Base-by-base conservation (phyloP, 2,113 vertebrate species). In the Eurystomus gularis region DNA sequence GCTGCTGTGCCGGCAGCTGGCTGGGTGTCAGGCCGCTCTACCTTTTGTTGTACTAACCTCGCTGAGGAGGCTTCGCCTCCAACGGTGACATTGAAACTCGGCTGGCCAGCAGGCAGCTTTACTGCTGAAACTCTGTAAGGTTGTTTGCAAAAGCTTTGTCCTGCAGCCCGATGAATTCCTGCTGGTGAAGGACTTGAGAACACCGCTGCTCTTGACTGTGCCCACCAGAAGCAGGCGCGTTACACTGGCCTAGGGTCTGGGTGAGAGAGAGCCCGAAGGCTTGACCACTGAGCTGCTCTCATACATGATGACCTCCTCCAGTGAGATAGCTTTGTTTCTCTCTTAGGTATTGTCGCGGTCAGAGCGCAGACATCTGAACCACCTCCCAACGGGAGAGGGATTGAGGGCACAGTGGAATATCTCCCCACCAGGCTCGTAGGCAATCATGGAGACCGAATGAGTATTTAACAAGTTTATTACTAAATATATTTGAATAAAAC, bases 211-310 rank as follows among this genome's bases (percentile, higher is more conserved):
- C 13, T 31, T 70, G n/a, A 10, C 19, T 57, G 39, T 17, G 13
- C 26, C 37, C 17, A 11, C 23, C 4, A 17, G 51, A 68, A 84
- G 46, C 42, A 48, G 37, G 25, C 42, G 28, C 1, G 0, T 76
- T 44, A 13, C 25, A 5, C 13, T 70, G 35, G 35, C 6, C 6
- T 14, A 5, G 7, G 28, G 33, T 10, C 6, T 1, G 0, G 7
- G 8, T 61, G 68, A 66, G 18, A 14, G 54, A 52, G 49, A 81
- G 40, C 49, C 40, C 13, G 9, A 70, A 69, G 72, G 26, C n/a
- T 79, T 85, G 62, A 15, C 76, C 17, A 2, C 39, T 40, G 66
- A 19, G 24, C 1, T 1, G 42, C 62, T 52, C 39, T 49, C 20
- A 17, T 35, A 7, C 4, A 0, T 3, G 10, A 17, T 18, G n/a